Evolutionary conservation across 2,113 vertebrate species (phyloP).

Genomic region (Cranoglanis bouderius): DNA sequence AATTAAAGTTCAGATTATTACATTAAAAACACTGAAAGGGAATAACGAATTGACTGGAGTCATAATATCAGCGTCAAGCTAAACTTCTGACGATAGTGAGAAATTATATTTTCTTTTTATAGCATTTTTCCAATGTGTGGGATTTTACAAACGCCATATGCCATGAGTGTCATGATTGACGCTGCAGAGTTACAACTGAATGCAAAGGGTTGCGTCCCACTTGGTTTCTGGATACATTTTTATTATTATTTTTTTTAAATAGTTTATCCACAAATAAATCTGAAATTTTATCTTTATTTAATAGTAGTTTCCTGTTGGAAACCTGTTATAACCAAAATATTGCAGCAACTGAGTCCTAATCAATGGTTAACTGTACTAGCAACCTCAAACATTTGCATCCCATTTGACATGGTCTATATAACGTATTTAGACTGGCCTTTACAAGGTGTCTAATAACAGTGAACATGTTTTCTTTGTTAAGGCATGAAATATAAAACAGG

Average conservation of each 20-base stretch:
- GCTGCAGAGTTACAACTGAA: background rate
- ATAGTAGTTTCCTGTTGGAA: background rate
- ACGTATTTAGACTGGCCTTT: background rate
- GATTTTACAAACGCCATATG: background rate
- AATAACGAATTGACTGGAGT: background rate
- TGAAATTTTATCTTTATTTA: background rate
- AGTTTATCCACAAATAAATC: background rate
- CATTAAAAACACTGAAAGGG: background rate
- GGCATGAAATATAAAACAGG: background rate
- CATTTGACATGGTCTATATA: background rate
- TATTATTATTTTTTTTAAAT: too few species aligned
- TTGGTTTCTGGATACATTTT: background rate
- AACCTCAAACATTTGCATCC: background rate
- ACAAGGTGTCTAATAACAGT: background rate
- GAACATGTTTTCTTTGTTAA: background rate
- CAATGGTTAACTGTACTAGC: background rate
- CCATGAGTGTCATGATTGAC: background rate
- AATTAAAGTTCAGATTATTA: background rate
- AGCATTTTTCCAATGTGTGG: background rate
- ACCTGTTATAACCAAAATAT: background rate
- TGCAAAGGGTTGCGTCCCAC: background rate
- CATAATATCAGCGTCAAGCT: background rate
- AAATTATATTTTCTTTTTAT: background rate
- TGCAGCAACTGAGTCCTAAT: background rate
- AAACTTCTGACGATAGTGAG: background rate